Evolutionary conservation across 2,113 vertebrate species (phyloP), one percentile per base, ranked within the genome.

Genomic region (Bujurquina vittata): DNA sequence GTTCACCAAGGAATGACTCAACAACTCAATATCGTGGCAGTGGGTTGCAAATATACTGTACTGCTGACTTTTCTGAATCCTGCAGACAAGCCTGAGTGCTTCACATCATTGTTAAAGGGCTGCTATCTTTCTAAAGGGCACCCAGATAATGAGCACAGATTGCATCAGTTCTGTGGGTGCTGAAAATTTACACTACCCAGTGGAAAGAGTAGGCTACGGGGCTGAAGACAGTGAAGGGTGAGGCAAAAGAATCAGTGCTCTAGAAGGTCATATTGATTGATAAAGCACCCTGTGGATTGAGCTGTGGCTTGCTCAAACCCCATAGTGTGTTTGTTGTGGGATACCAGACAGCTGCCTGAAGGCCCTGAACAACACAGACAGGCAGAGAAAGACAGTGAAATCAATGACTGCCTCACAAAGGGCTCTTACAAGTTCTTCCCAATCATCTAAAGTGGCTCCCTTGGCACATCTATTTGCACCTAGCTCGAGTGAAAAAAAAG

Each of bases 221-320:
- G 55, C 69, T 58, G 77, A 65, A 84, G 77, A 82, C 43, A 81
- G 81, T 82, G 56, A 81, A 81, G 78, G 87, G 69, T 46, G 40
- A 62, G 79, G 72, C 65, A 77, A 81, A 90, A 75, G 61, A 93
- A 62, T 84, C 61, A 80, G 79, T 61, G 58, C 77, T 86, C 69
- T 65, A 61, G 90, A 94, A 95, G 94, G 94, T 95, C 89, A 78
- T 93, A 93, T 94, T 89, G 92, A 94, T 93, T 94, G 93, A 91
- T 93, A 85, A 93, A 89, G 83, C 87, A 84, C 85, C 89, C 90
- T 57, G 72, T 82, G 90, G 88, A 90, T 85, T 86, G 79, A 67
- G 75, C 89, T 84, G 77, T 80, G 90, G 76, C 80, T 87, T 85
- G 73, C 79, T 89, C 77, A 60, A 46, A 56, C 86, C 79, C 84